Conservation (phyloP, 1,140 invertebrate species). For the Scaptomyza pallida region DNA sequence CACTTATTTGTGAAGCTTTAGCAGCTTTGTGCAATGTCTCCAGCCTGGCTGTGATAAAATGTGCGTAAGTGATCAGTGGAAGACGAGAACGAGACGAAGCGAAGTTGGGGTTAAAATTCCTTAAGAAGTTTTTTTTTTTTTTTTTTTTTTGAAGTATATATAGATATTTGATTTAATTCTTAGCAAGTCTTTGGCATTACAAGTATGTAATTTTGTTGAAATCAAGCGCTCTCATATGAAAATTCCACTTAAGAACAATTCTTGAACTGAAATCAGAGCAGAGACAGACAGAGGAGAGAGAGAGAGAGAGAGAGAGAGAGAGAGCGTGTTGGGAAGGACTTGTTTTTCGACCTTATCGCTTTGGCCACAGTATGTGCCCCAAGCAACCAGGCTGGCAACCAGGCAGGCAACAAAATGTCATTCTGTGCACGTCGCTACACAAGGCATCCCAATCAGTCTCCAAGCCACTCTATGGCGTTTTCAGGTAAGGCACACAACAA, state of each 20-base stretch:
- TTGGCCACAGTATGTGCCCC: slow-evolving; percentile 77
- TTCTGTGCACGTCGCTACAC: slow-evolving; percentile 76
- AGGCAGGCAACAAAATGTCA: slow-evolving; percentile 75
- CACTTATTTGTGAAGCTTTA: slow-evolving; percentile 68
- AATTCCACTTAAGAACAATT: slow-evolving; percentile 60
- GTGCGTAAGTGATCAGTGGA: slow-evolving; percentile 75
- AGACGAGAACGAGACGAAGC: too few species aligned
- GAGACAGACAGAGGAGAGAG: slow-evolving; percentile 1
- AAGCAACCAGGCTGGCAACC: neutral
- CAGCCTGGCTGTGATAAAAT: slow-evolving; percentile 80
- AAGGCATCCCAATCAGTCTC: slow-evolving; percentile 80
- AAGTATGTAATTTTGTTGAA: slow-evolving; percentile 81
- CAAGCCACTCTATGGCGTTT: slow-evolving; percentile 67
- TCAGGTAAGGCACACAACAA: slow-evolving; percentile 57
- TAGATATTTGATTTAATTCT: slow-evolving; percentile 1
- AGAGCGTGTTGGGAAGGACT: neutral
- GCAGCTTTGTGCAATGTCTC: slow-evolving; percentile 55
- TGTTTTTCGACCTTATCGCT: slow-evolving; percentile 67
- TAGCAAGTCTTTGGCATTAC: slow-evolving; percentile 51
- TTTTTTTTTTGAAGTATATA: slow-evolving; percentile 22
- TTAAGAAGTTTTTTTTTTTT: slow-evolving; percentile 54
- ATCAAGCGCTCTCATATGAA: slow-evolving; percentile 82
- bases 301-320: neutral
- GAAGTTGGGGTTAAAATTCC: slow-evolving; percentile 78
- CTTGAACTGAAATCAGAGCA: slow-evolving; percentile 70